Evolutionary conservation across 2,888 invertebrate genomes (phyloP).

Genomic region (Neuroscelio doddi): DNA sequence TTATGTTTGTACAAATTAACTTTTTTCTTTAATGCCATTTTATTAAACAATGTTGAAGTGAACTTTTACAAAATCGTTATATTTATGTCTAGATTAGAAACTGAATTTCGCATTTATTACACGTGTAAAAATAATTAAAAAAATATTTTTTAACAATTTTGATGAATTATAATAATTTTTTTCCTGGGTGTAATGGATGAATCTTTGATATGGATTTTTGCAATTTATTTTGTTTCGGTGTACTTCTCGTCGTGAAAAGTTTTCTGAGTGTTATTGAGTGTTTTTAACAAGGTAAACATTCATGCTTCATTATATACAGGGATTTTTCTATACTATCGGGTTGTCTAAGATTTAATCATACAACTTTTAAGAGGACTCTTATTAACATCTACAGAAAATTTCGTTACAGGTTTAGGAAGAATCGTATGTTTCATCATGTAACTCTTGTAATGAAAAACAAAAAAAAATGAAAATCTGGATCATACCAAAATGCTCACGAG

Average conservation of each 20-base stretch:
- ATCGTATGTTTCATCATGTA: conserved; percentile 22
- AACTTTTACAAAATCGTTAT: not conserved
- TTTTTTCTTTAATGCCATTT: no score
- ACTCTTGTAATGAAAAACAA: conserved; percentile 2
- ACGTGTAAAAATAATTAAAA: no score
- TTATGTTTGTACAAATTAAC: no score
- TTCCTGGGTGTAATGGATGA: no score
- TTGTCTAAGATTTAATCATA: conserved; percentile 56
- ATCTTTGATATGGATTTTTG: conserved; percentile 26
- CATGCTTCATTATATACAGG: conserved; percentile 49
- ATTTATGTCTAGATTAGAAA: conserved; percentile 13
- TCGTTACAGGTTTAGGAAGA: conserved; percentile 51
- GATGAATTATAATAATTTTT: no score
- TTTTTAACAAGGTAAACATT: conserved; percentile 44
- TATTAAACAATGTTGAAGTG: no score
- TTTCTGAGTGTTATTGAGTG: conserved; percentile 45
- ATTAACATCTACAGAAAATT: conserved; percentile 52
- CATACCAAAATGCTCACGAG: conserved; percentile 68
- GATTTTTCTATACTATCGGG: conserved; percentile 58
- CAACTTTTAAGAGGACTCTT: conserved; percentile 39
- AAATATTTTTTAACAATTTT: no score
- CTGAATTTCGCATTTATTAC: no score
- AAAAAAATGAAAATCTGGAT: conserved; percentile 48
- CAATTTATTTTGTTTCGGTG: conserved; percentile 34
- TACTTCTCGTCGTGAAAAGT: conserved; percentile 17